Conservation (phyloP, 2,797 vertebrate genomes). For the Sebastes matsubarae region DNA sequence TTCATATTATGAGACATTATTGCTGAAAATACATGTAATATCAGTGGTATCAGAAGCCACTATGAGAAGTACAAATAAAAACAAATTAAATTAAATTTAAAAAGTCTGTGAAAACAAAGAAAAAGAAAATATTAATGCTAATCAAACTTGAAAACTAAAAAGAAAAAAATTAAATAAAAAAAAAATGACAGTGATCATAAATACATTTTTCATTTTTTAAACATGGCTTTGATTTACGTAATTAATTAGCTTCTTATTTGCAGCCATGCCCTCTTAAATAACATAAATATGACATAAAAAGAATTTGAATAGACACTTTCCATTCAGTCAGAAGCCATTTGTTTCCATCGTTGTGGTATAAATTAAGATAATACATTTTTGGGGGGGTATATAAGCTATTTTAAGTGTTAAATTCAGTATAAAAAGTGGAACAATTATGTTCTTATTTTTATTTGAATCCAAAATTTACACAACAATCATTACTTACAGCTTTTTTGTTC, state of each 20-base stretch:
- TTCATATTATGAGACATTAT: no score
- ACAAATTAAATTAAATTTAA: no score
- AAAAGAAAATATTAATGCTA: neutral
- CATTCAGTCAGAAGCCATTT: neutral
- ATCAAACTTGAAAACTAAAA: neutral
- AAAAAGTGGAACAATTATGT: neutral
- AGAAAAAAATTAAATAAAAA: neutral
- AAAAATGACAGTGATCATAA: neutral
- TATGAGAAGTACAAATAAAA: no score
- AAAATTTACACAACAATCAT: neutral
- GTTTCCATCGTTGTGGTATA: neutral
- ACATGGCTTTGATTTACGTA: neutral
- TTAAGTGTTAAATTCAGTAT: neutral
- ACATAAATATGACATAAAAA: no score
- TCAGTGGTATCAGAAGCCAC: no score
- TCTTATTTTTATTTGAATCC: neutral
- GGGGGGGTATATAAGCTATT: neutral
- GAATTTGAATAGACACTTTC: neutral
- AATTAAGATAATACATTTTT: neutral
- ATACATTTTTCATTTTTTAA: neutral
- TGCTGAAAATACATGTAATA: no score
- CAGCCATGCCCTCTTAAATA: neutral
- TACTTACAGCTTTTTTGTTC: no score
- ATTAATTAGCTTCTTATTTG: neutral
- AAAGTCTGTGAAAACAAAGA: neutral